Evolutionary conservation across 2,888 invertebrate species (phyloP).

Genomic region (Eupithecia pulchellata): DNA sequence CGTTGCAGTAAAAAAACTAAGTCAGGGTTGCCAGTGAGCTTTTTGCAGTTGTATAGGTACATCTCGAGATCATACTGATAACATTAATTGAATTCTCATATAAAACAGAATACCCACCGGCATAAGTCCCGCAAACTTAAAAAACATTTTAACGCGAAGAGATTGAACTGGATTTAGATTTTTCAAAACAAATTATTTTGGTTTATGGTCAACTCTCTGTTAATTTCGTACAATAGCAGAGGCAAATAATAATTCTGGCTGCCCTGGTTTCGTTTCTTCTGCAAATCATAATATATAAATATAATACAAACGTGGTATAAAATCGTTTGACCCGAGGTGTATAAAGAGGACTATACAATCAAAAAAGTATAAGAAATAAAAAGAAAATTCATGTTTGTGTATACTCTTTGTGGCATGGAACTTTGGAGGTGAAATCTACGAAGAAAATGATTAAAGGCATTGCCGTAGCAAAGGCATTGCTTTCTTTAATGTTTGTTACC

Average conservation of each 20-base stretch:
- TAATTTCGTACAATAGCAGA: neutral
- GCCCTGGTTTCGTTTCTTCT: neutral
- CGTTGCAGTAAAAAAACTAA: neutral
- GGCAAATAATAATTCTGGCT: neutral
- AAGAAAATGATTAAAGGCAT: neutral
- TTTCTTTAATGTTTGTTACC: neutral
- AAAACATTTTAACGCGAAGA: too few species aligned
- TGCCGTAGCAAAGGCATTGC: neutral
- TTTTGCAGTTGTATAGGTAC: too few species aligned
- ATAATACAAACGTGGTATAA: neutral
- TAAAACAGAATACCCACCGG: too few species aligned
- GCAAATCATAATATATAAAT: neutral
- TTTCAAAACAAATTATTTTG: too few species aligned
- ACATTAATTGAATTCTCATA: too few species aligned
- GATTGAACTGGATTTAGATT: too few species aligned
- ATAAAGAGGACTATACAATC: neutral
- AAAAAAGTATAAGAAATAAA: neutral
- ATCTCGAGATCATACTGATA: too few species aligned
- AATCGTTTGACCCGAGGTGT: neutral
- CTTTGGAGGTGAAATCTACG: neutral
- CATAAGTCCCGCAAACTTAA: too few species aligned
- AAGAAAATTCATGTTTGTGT: neutral
- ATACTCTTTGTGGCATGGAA: neutral
- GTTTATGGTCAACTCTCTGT: neutral
- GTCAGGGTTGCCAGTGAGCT: neutral